Evolutionary conservation across 2,797 vertebrate species (phyloP), one percentile per base, ranked within the genome.

Genomic region (Pangasius sanitwongsei): DNA sequence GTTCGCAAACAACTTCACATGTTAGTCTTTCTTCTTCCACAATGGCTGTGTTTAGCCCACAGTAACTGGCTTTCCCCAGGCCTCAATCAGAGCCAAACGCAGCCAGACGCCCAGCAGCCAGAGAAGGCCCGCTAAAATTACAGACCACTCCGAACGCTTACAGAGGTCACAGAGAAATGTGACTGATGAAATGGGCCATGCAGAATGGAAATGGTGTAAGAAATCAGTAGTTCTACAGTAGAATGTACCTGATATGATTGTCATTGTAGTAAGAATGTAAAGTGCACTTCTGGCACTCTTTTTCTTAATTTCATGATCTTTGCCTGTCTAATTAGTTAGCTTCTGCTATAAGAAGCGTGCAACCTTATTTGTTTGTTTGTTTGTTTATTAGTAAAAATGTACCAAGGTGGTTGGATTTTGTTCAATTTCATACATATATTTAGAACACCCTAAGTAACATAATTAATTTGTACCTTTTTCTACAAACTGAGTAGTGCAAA

Each of bases 21-120:
- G 93, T 95, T 94, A 93, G 92, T 93, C 93, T 95, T 94, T 93
- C 91, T 95, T 93, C 92, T 90, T 92, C 93, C 93, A 94, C 95
- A 92, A 94, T 92, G 94, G 94, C 94, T 94, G 93, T 90, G 94
- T 95, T 94, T 94, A 94, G 92, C 94, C 92, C 93, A 65, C 92
- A 28, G 89, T 88, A 89, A 93, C 93, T 86, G 88, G 78, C 91
- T 92, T 90, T 91, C 91, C 92, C 89, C 90, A 85, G 78, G 86
- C 91, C 87, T 93, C 89, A 89, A 85, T 89, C 74, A 80, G 85
- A 81, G 55, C 61, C 70, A 86, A 86, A 83, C 53, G 28, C 63
- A 89, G 88, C 88, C 88, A 89, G 91, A 92, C 90, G 48, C 89
- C 88, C 69, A 65, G 74, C 67, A 53, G 88, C 91, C 89, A 87